Base-by-base conservation (phyloP, 23 tunicate genomes). In the Botrylloides violaceus region DNA sequence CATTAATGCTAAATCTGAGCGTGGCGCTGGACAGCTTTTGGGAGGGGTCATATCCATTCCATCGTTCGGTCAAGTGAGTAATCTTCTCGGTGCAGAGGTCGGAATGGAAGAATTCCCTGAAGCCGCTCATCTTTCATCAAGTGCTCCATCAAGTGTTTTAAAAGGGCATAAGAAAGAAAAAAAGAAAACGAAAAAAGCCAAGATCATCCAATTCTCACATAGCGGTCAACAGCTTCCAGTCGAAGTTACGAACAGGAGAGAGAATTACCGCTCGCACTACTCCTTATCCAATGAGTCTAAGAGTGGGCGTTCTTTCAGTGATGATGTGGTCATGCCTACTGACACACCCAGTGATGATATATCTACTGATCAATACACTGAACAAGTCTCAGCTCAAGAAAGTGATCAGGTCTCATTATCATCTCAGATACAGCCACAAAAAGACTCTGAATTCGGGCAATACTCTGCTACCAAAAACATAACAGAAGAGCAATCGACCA, bases 71-170 rank as follows among this genome's bases (percentile, higher is more conserved):
- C 70, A 64, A 27, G 70, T 64, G 12, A n/a, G 32, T 23, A 33
- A 31, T 7, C 21, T 68, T 31, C 37, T 68, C 0, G 74, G 74
- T 35, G 49, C 36, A 5, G 74, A 68, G n/a, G 74, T 68, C 37
- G 58, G 49, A 1, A 68, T 68, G 74, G 74, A 68, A 28, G 74
- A 68, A 20, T 68, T 68, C n/a, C 74, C 74, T 5, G 49, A 68
- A 37, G 74, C 74, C 18, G 29, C 74, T 7, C 57, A 38, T 23
- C 22, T 56, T 36, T 2, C 47, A 4, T 28, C 29, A 4, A 36
- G 58, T 28, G 27, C 47, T 2, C 56, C 56, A 19, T 4, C 74
- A 4, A 21, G n/a, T 20, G 26, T 21, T 9, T 31, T 27, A 3
- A 26, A 23, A 63, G 9, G 34, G n/a, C 31, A 63, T 29, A 68